A percentile compares a stretch with the other conserved stretches of the same genome.
Conservation (phyloP, 1,140 invertebrate species). For the Diabrotica undecimpunctata region DNA sequence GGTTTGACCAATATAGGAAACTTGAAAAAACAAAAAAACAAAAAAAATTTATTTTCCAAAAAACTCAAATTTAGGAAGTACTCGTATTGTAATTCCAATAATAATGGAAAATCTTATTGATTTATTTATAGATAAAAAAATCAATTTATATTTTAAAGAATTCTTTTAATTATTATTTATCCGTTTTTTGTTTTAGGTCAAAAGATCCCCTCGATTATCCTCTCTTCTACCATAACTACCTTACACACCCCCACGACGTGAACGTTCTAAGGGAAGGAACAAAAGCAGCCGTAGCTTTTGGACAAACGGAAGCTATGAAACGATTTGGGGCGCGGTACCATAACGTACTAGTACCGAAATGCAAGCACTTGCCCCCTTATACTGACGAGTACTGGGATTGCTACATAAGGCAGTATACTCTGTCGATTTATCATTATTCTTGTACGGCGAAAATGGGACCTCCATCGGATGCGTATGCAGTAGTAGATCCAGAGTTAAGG, state of each 20-base stretch:
- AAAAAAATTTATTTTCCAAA: no score
- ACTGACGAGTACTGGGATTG: slow-evolving; percentile 86
- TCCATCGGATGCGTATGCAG: slow-evolving; percentile 67
- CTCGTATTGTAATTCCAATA: no score
- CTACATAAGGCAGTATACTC: slow-evolving; percentile 72
- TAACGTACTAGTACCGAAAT: slow-evolving; percentile 69
- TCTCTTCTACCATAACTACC: slow-evolving; percentile 83
- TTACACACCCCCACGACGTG: slow-evolving; percentile 78
- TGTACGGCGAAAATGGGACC: slow-evolving; percentile 85
- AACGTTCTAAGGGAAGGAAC: slow-evolving; percentile 76
- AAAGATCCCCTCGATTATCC: slow-evolving; percentile 84
- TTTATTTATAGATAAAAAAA: no score
- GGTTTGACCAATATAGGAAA: no score
- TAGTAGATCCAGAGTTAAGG: slow-evolving; percentile 74
- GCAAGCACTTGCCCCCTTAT: slow-evolving; percentile 68
- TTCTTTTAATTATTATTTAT: no score
- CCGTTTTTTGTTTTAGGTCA: slow-evolving; percentile 38
- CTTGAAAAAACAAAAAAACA: no score
- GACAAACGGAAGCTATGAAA: slow-evolving; percentile 67
- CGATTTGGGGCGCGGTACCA: slow-evolving; percentile 73
- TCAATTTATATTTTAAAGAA: no score
- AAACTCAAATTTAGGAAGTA: no score
- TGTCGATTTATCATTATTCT: slow-evolving; percentile 84
- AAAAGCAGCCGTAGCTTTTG: slow-evolving; percentile 78
- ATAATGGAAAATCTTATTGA: no score